Conservation (phyloP, 2,797 vertebrate species). For the Cynopterus sphinx region DNA sequence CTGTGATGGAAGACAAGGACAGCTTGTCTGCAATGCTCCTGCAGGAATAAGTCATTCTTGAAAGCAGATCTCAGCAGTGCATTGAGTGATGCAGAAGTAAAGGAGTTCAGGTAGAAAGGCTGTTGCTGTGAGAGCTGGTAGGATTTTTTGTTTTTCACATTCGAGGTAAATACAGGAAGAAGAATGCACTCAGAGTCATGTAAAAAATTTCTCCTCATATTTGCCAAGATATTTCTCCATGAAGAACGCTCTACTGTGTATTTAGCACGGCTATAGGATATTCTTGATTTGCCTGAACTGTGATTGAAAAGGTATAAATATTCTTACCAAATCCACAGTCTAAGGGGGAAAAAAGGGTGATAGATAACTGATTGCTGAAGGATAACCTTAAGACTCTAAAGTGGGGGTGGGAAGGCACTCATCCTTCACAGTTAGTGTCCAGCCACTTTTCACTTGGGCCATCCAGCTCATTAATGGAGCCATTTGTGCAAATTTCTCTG, state of each 20-base stretch:
- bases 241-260: neutral
- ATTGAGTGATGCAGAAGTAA: neutral
- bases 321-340: neutral
- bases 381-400: neutral
- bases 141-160: neutral
- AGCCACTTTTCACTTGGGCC: neutral
- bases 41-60: neutral
- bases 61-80: neutral
- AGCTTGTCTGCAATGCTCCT: neutral
- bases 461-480: neutral
- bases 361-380: neutral
- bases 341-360: rapidly evolving
- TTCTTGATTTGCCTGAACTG: neutral
- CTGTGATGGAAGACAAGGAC: neutral
- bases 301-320: neutral
- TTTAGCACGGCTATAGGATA: neutral
- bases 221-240: neutral
- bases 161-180: neutral
- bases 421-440: neutral
- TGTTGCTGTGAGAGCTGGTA: neutral
- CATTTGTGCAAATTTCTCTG: neutral
- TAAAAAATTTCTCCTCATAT: neutral
- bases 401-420: neutral
- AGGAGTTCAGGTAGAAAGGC: neutral
- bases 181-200: neutral